Evolutionary conservation across 1,140 invertebrate species (phyloP), one percentile per base, ranked within the genome.

Genomic region (Scaptomyza pallida): DNA sequence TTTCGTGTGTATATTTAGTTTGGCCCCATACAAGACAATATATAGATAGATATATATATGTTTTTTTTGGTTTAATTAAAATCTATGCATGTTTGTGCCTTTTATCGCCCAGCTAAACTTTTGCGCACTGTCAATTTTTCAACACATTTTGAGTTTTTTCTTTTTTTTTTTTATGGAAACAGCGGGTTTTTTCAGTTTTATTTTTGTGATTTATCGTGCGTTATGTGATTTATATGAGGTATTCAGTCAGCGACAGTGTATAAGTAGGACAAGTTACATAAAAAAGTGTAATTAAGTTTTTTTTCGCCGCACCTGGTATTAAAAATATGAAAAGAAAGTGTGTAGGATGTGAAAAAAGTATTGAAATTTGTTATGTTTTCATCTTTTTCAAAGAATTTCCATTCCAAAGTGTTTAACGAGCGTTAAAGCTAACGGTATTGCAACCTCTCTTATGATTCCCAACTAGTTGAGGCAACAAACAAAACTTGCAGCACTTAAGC

Each of bases 21-120:
- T 48, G 41, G 40, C 61, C 30, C 59, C 35, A 48, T 60, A 37
- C 47, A 40, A 37, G 8, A 57, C 15, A 8, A 16, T 44, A 43
- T 47, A 52, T 48, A 33, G 55, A 64, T 65, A 74, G 67, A 69
- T 51, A 37, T 56, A 23, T 57, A 15, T 41, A 70, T 40, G 26
- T 64, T 12, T 37, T 3, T 26, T 85, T 80, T 77, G 81, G 61
- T 76, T 85, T 86, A 85, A 85, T 85, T 86, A 77, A 86, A 86
- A 86, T 73, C 60, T 37, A 12, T 37, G 3, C 12, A 12, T 35
- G 33, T 80, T 57, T 85, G 73, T 63, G 63, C 41, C 48, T 57
- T 30, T 85, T 75, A 69, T 69, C 62, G 72, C 37, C 37, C 40
- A 17, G 43, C 56, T 60, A 67, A 75, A 67, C 50, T 83, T 85